Conservation (phyloP, 2,797 vertebrate species). For the Falco peregrinus region DNA sequence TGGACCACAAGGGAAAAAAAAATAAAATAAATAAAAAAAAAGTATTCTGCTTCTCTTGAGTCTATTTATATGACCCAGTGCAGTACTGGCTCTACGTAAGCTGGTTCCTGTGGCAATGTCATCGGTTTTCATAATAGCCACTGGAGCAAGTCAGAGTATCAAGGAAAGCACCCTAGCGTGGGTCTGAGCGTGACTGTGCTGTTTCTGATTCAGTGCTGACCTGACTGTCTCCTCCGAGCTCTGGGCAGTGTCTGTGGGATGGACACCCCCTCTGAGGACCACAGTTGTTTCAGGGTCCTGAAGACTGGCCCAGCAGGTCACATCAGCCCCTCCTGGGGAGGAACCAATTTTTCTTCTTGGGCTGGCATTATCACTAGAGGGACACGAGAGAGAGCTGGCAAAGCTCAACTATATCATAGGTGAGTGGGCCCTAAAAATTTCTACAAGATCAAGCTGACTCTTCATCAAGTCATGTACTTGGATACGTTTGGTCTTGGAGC, state of each 20-base stretch:
- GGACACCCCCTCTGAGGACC: background rate
- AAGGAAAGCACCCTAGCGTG: background rate
- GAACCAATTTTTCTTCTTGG: background rate
- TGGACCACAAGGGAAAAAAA: background rate
- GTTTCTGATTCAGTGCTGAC: background rate
- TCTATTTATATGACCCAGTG: background rate
- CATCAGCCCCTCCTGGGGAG: background rate
- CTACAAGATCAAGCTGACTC: background rate
- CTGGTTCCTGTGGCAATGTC: background rate
- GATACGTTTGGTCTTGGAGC: background rate
- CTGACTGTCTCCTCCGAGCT: background rate
- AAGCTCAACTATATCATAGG: background rate
- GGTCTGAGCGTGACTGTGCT: background rate
- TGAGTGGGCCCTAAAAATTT: background rate
- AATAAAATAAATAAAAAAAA: background rate
- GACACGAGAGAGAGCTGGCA: background rate
- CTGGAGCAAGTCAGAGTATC: background rate
- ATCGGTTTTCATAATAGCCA: background rate
- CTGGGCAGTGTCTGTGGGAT: background rate
- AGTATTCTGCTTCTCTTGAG: background rate
- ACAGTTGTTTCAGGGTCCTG: background rate
- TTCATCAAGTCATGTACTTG: background rate
- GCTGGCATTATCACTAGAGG: background rate
- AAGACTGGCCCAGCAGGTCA: background rate
- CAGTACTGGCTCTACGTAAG: background rate